A percentile compares a stretch with the other conserved stretches of the same genome.
These are phyloP conservation scores for Sphaerodactylus townsendi DNA, from an alignment of 2,113 vertebrate genomes.

Conservation along the genomic window DNA sequence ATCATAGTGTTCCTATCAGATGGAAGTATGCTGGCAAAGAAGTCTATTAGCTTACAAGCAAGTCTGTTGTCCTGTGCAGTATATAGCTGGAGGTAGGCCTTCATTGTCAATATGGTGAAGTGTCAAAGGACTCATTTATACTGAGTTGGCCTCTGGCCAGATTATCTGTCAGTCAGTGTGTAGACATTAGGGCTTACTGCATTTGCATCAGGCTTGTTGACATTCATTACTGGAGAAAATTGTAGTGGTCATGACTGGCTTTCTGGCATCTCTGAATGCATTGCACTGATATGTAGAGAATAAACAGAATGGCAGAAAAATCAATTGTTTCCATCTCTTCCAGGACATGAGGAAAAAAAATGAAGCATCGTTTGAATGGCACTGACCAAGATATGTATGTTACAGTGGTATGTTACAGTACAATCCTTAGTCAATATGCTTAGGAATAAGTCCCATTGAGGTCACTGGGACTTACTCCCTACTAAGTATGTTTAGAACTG, in stretches of 20 bases:
- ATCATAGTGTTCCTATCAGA: background rate
- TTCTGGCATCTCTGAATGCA: background rate
- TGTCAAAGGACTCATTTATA: constrained; percentile 12
- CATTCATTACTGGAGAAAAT: background rate
- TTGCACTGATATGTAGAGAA: background rate
- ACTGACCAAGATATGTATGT: background rate
- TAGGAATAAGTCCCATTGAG: too few species aligned
- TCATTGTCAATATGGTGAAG: background rate
- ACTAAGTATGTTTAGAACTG: too few species aligned
- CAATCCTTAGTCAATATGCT: too few species aligned
- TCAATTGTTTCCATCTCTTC: background rate
- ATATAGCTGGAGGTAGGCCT: background rate
- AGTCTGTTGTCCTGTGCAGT: background rate
- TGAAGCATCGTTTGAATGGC: background rate
- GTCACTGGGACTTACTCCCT: too few species aligned
- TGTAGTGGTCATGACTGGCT: background rate
- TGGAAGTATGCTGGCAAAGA: background rate
- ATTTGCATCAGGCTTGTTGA: background rate
- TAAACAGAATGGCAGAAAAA: background rate
- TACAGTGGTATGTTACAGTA: too few species aligned
- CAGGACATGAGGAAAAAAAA: background rate
- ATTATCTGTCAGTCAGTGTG: background rate
- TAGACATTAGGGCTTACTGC: background rate
- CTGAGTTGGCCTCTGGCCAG: background rate
- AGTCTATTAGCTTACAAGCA: background rate